phyloP scores from a whole-genome alignment of 2,797 vertebrate genomes.

The Trematomus bernacchii region DNA sequence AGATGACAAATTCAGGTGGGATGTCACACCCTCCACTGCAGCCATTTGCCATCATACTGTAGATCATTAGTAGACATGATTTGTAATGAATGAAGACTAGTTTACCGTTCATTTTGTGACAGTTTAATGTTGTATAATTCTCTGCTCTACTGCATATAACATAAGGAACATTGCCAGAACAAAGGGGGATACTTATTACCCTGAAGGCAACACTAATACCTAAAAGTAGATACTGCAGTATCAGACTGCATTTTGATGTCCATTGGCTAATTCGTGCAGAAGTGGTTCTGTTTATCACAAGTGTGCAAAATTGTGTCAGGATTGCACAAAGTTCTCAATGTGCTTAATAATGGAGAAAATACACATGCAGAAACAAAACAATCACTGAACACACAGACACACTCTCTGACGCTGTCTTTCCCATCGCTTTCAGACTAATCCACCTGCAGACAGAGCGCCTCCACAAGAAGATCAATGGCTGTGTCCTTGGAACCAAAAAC shows the following conservation, averaged over 20 bases:
- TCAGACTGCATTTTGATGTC: slow-evolving; percentile 60
- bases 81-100: slow-evolving; percentile 61
- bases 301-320: slow-evolving; percentile 15
- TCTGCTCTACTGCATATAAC: slow-evolving; percentile 66
- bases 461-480: slow-evolving; percentile 58
- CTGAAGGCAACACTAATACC: slow-evolving; percentile 55
- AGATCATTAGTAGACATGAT: slow-evolving; percentile 56
- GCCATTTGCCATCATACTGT: slow-evolving; percentile 53
- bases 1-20: slow-evolving; percentile 54
- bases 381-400: background rate
- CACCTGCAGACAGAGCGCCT: slow-evolving; percentile 63
- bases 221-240: slow-evolving; percentile 55
- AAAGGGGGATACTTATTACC: slow-evolving; percentile 62
- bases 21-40: slow-evolving; percentile 47
- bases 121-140: slow-evolving; percentile 53
- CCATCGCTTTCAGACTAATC: slow-evolving; percentile 47
- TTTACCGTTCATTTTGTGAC: slow-evolving; percentile 49
- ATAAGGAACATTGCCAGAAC: slow-evolving; percentile 66
- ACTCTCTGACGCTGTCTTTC: slow-evolving; percentile 3
- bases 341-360: slow-evolving; percentile 22
- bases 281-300: slow-evolving; percentile 30
- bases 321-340: slow-evolving; percentile 12
- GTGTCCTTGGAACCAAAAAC: slow-evolving; percentile 61
- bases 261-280: slow-evolving; percentile 53
- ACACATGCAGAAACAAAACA: slow-evolving; percentile 23